Evolutionary conservation across 2,888 invertebrate genomes (phyloP).

Genomic region (Cheilosia soror): DNA sequence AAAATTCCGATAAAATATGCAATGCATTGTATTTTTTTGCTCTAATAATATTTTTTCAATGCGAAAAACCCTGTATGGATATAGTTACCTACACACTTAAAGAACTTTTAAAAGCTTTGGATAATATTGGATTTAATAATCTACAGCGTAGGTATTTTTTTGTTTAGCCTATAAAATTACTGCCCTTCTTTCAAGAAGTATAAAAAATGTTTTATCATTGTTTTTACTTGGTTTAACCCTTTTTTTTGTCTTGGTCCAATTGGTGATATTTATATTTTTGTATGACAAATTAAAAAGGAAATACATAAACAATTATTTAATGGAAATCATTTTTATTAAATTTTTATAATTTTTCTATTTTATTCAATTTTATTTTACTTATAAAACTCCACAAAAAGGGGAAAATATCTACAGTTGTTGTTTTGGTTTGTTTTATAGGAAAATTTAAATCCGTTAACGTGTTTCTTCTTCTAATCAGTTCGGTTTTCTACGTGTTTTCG

Average conservation of each 20-base stretch:
- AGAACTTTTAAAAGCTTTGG: slow-evolving; percentile 13
- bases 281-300: slow-evolving; percentile 1
- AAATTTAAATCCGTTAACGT: slow-evolving; percentile 34
- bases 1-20: too few relatives aligned
- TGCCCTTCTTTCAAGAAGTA: slow-evolving; percentile 3
- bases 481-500: slow-evolving; percentile 7
- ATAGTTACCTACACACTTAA: slow-evolving; percentile 4
- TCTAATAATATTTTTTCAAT: slow-evolving; percentile 10
- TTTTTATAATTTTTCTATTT: slow-evolving; percentile 2
- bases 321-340: background rate
- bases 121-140: slow-evolving; percentile 9
- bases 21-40: too few relatives aligned
- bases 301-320: background rate
- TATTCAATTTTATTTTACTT: slow-evolving; percentile 4
- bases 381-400: slow-evolving; percentile 12
- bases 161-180: background rate
- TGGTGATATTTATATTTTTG: slow-evolving; percentile 18
- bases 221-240: slow-evolving; percentile 27
- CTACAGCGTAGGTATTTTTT: background rate
- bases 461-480: slow-evolving; percentile 44
- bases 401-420: slow-evolving; percentile 13
- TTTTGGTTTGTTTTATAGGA: background rate
- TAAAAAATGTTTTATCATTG: slow-evolving; percentile 17
- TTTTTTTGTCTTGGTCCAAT: slow-evolving; percentile 35
- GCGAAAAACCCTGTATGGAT: slow-evolving; percentile 41